phyloP scores from a whole-genome alignment of 2,888 invertebrate species.

The Heliconius hortense region DNA sequence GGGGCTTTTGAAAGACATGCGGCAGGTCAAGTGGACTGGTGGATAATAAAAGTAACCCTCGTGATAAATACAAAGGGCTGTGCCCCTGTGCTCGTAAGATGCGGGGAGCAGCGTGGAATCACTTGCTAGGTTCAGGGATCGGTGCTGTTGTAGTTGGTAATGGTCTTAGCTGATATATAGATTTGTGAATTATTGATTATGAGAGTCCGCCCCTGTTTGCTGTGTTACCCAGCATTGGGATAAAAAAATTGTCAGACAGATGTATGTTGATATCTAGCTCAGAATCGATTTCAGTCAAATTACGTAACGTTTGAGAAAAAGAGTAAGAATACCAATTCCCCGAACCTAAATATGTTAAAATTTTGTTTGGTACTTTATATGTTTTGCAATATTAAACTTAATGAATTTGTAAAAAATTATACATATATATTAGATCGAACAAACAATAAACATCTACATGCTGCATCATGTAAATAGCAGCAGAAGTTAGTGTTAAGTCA shows the following conservation, averaged over 20 bases:
- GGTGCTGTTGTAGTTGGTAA: constrained; percentile 31
- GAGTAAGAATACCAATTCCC: no score
- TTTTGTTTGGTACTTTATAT: no score
- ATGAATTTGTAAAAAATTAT: no score
- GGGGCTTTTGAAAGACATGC: constrained; percentile 55
- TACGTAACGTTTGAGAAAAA: background rate
- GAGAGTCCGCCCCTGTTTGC: constrained; percentile 2
- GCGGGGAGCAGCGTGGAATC: constrained; percentile 60
- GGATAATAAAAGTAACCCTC: constrained; percentile 75
- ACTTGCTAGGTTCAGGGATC: constrained; percentile 60
- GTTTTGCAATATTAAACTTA: no score
- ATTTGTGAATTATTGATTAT: constrained; percentile 20
- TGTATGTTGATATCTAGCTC: background rate
- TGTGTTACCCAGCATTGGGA: background rate
- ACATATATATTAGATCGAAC: no score
- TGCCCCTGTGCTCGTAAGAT: constrained; percentile 67
- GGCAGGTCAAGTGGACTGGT: constrained; percentile 56
- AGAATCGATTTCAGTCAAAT: background rate
- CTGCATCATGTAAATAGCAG: no score
- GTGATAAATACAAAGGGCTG: constrained; percentile 73
- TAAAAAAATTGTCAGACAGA: background rate
- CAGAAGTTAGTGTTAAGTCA: background rate
- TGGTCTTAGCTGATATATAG: constrained; percentile 28
- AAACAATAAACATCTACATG: no score
- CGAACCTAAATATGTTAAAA: no score